Percentiles rank a stretch among this genome's conserved stretches.
Conservation (phyloP, 2,113 vertebrate species). For the Mesoclemmys tuberculata region DNA sequence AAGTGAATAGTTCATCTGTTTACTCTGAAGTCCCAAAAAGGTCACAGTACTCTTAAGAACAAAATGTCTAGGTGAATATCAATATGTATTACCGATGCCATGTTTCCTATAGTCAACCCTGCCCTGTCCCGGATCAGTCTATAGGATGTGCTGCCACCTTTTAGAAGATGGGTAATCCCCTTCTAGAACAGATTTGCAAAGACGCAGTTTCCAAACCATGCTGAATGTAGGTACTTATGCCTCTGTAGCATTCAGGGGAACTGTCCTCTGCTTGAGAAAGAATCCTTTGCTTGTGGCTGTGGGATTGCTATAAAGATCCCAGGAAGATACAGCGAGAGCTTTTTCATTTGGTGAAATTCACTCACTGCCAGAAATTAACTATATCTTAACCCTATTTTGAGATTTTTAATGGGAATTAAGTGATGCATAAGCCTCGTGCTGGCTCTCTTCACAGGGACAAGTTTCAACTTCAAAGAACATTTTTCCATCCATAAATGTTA, state of each 20-base stretch:
- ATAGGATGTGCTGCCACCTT: slow-evolving; percentile 30
- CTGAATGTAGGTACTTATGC: not conserved
- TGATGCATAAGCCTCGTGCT: slow-evolving; percentile 12
- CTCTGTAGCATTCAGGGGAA: slow-evolving; percentile 6
- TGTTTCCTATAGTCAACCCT: slow-evolving; percentile 7
- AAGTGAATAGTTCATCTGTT: no score
- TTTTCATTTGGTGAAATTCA: slow-evolving; percentile 5
- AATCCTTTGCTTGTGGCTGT: not conserved
- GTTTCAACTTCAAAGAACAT: slow-evolving; percentile 4
- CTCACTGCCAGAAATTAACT: not conserved
- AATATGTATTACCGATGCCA: not conserved
- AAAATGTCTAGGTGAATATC: not conserved
- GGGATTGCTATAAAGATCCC: not conserved
- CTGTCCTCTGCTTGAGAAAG: not conserved
- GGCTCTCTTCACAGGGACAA: not conserved
- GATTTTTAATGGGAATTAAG: slow-evolving; percentile 25
- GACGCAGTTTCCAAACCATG: not conserved
- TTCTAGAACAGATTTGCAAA: not conserved
- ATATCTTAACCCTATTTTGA: not conserved
- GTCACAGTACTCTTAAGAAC: no score
- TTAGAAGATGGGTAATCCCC: not conserved
- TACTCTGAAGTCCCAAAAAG: no score
- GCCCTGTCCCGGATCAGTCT: not conserved
- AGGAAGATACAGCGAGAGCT: not conserved
- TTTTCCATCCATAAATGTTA: slow-evolving; percentile 49